Evolutionary conservation across 2,113 vertebrate genomes (phyloP).

Genomic region (Thalassarche chlororhynchos): DNA sequence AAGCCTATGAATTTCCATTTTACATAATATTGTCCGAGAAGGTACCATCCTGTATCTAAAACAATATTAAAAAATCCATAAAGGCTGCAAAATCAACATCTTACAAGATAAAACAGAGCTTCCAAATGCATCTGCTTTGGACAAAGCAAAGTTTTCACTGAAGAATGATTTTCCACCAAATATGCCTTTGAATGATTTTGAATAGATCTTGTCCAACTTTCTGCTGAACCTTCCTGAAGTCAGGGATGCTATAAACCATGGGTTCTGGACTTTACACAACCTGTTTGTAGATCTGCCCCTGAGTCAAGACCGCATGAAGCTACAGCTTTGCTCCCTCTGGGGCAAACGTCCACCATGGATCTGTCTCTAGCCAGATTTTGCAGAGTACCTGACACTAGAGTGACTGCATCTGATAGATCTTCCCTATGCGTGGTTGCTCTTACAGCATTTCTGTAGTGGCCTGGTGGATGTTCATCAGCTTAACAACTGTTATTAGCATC

Average conservation of each 20-base stretch:
- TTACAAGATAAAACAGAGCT: not conserved
- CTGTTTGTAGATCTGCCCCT: not conserved
- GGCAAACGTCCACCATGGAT: fast-evolving
- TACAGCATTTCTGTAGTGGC: not conserved
- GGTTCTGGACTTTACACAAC: not conserved
- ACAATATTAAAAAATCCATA: not conserved
- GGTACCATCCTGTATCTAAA: not conserved
- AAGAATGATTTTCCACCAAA: not conserved
- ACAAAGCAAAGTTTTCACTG: not conserved
- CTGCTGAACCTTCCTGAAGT: not conserved
- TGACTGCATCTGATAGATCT: not conserved
- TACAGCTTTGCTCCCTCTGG: not conserved
- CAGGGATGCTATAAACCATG: not conserved
- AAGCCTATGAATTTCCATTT: not conserved
- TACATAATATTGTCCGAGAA: not conserved
- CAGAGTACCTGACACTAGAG: not conserved
- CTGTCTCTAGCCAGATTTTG: not conserved
- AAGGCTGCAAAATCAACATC: not conserved
- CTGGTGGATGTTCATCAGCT: not conserved
- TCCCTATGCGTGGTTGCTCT: not conserved
- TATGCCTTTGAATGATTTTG: not conserved
- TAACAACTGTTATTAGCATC: not conserved
- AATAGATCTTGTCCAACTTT: not conserved
- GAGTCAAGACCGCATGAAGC: not conserved
- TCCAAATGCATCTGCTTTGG: not conserved